Conservation (phyloP, 2,113 vertebrate genomes). For the Catagonus wagneri region DNA sequence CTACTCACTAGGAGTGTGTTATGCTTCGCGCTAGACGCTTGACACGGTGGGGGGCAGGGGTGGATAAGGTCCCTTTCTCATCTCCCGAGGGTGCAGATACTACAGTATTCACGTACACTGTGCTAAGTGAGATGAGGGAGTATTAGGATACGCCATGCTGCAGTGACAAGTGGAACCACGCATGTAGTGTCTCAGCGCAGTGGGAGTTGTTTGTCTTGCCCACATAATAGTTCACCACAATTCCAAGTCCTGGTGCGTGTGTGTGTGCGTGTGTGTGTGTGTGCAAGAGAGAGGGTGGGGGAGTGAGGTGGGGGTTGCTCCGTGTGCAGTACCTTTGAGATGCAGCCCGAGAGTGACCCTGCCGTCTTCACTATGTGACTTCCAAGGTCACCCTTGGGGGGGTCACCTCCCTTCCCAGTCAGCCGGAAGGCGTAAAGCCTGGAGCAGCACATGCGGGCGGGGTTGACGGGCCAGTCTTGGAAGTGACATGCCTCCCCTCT, state of each 20-base stretch:
- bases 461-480: not conserved
- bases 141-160: not conserved
- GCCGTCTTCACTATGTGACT: not conserved
- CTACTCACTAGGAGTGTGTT: not conserved
- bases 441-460: not conserved
- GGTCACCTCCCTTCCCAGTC: not conserved
- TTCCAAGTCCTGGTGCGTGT: not conserved
- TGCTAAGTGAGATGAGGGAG: not conserved
- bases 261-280: not conserved
- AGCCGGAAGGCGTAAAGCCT: not conserved
- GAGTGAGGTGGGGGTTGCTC: not conserved
- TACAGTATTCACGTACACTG: not conserved
- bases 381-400: not conserved
- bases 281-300: too few relatives aligned
- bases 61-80: not conserved
- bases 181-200: not conserved
- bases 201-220: not conserved
- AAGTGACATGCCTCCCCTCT: not conserved
- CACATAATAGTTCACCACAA: not conserved
- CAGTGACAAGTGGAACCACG: not conserved
- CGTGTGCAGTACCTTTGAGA: not conserved
- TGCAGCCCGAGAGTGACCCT: not conserved
- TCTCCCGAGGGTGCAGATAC: not conserved
- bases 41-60: too few relatives aligned
- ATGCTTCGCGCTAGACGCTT: not conserved